Evolutionary conservation across 2,113 vertebrate genomes (phyloP).

Genomic region (Dinomys branickii): DNA sequence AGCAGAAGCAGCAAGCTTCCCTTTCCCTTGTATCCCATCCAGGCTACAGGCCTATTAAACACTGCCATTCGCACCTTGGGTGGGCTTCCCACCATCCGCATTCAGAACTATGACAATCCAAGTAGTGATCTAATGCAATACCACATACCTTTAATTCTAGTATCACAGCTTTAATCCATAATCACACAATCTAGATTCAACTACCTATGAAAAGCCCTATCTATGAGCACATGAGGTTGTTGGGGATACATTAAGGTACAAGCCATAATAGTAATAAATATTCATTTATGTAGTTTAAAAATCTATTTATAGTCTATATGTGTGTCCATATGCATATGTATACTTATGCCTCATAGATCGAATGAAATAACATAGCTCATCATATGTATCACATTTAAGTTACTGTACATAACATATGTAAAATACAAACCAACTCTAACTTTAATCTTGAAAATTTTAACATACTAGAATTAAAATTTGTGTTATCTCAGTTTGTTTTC

Average conservation of each 20-base stretch:
- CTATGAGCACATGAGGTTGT: neutral
- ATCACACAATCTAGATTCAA: neutral
- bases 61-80: neutral
- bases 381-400: neutral
- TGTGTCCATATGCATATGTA: neutral
- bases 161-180: neutral
- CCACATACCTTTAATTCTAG: neutral
- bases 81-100: neutral
- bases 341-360: neutral
- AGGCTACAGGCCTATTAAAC: neutral
- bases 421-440: neutral
- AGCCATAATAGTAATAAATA: neutral
- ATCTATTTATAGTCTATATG: neutral
- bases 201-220: neutral
- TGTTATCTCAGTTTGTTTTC: neutral
- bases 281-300: neutral
- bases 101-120: neutral
- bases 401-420: neutral
- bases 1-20: neutral
- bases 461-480: slow-evolving; percentile 17
- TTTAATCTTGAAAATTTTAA: neutral
- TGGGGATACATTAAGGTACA: neutral
- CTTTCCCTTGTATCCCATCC: neutral
- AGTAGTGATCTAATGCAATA: neutral
- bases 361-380: neutral